Evolutionary conservation across 2,797 vertebrate species (phyloP).

Genomic region (Phoebastria nigripes): DNA sequence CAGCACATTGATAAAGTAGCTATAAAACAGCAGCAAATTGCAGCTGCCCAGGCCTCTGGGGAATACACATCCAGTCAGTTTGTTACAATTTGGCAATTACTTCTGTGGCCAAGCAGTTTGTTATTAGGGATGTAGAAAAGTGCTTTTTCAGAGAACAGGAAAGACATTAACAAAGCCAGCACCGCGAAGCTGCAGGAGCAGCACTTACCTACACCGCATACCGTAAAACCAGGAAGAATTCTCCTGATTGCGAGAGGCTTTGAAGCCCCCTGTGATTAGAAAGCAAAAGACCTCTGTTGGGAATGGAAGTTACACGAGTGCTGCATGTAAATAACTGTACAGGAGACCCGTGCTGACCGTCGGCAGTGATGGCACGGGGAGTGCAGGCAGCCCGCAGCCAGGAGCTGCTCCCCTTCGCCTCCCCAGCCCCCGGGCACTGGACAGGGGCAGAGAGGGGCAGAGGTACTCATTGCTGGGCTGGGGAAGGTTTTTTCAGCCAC

Average conservation of each 20-base stretch:
- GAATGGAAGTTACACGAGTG: fast-evolving
- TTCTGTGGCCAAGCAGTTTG: background rate
- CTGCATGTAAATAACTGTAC: fast-evolving
- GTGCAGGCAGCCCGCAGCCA: fast-evolving
- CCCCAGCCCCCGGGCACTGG: background rate
- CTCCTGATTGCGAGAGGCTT: background rate
- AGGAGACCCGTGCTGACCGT: fast-evolving
- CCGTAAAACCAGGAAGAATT: background rate
- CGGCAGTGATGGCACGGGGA: too few species aligned
- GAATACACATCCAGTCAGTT: background rate
- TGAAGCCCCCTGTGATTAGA: background rate
- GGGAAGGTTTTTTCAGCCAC: background rate
- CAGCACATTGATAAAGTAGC: background rate
- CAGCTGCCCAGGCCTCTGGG: background rate
- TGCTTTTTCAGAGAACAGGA: background rate
- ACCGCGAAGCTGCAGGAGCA: background rate
- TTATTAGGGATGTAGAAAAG: background rate
- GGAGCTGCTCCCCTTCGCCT: background rate
- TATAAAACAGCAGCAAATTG: background rate
- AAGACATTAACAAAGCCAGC: background rate
- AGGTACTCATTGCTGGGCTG: background rate
- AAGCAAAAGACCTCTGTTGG: background rate
- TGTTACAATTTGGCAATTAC: background rate
- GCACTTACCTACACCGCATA: background rate
- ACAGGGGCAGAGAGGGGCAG: background rate